phyloP scores from a whole-genome alignment of 2,797 vertebrate species.

The Tapera naevia region DNA sequence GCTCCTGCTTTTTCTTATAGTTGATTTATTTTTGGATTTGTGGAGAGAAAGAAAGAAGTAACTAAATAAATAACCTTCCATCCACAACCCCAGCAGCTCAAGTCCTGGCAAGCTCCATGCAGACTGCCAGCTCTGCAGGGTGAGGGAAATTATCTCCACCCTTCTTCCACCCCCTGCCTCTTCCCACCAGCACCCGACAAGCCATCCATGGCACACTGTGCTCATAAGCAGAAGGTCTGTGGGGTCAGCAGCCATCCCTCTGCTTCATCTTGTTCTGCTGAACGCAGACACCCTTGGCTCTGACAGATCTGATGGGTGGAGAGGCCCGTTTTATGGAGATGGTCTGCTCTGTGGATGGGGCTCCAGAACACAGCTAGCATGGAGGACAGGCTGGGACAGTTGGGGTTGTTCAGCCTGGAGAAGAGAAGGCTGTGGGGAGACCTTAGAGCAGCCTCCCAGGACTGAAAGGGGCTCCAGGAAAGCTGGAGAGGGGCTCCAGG shows the following conservation, averaged over 20 bases:
- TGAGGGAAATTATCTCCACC: not conserved
- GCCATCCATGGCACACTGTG: not conserved
- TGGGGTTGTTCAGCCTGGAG: too few species aligned
- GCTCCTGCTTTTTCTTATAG: not conserved
- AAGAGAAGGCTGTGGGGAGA: too few species aligned
- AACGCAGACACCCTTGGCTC: not conserved
- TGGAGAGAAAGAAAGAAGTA: not conserved
- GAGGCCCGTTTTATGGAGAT: too few species aligned
- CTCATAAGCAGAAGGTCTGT: not conserved
- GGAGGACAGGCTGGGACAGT: not conserved
- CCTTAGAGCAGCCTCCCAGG: too few species aligned
- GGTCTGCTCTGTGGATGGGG: rapidly evolving
- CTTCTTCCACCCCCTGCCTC: not conserved
- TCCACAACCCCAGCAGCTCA: not conserved
- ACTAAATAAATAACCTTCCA: not conserved
- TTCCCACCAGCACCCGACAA: not conserved
- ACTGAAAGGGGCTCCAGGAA: too few species aligned
- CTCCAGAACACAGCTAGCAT: not conserved
- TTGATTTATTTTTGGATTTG: not conserved
- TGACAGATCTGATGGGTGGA: not conserved
- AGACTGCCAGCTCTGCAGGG: not conserved
- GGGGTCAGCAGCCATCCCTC: rapidly evolving
- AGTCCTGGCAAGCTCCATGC: not conserved
- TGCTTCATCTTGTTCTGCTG: not conserved
- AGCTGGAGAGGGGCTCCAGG: too few species aligned